Conservation (phyloP, 37 sponge, comb jelly and placozoan genomes). For the Ianthella basta region DNA sequence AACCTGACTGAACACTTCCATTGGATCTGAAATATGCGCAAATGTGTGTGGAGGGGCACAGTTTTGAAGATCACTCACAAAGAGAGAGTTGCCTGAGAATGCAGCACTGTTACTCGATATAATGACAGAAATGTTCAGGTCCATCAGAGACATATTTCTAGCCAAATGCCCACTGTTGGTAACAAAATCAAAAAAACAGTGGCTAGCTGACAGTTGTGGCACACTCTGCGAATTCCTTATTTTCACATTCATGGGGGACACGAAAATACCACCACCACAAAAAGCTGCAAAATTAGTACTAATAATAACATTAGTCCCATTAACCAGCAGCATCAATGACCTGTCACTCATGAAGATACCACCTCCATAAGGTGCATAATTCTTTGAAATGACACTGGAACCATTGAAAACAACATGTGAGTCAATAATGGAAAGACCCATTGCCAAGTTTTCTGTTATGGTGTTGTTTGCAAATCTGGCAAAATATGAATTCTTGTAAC, state of each 20-base stretch:
- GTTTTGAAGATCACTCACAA: too few relatives aligned
- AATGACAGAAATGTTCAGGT: too few relatives aligned
- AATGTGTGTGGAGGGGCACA: background rate
- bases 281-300: background rate
- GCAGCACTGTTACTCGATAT: too few relatives aligned
- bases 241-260: background rate
- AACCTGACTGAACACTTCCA: background rate
- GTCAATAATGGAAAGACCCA: background rate
- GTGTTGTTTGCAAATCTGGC: background rate
- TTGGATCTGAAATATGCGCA: background rate
- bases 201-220: too few relatives aligned
- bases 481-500: background rate
- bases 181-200: constrained; percentile 16
- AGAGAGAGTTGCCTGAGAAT: too few relatives aligned
- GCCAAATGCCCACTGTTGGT: background rate
- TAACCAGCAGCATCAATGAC: background rate
- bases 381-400: background rate
- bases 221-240: too few relatives aligned
- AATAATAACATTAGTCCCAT: background rate
- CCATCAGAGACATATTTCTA: too few relatives aligned
- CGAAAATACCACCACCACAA: constrained; percentile 15
- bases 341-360: background rate
- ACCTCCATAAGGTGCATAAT: background rate
- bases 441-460: background rate
- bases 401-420: background rate